Evolutionary conservation across 1,140 invertebrate genomes (phyloP).

Genomic region (Drosophila baimaii): DNA sequence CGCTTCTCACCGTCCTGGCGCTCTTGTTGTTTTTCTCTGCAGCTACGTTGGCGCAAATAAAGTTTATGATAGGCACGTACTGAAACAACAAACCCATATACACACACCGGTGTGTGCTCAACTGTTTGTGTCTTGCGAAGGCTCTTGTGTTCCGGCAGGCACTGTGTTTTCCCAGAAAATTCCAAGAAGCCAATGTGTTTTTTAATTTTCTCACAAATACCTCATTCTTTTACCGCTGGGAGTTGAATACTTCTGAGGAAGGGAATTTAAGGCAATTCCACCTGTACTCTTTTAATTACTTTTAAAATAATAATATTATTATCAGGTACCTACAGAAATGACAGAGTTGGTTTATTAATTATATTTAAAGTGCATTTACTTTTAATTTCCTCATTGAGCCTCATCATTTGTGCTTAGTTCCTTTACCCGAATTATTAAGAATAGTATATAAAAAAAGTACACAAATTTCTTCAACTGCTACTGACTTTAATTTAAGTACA

Average conservation of each 20-base stretch:
- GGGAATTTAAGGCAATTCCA: too few species aligned
- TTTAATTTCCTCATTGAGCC: too few species aligned
- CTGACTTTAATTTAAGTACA: conserved; percentile 40
- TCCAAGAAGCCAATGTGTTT: background rate
- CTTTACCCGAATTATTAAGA: too few species aligned
- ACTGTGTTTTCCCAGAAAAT: conserved; percentile 15
- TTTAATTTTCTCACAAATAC: conserved; percentile 22
- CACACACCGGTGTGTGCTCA: conserved; percentile 3
- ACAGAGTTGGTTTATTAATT: too few species aligned
- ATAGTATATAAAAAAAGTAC: too few species aligned
- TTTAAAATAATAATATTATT: background rate
- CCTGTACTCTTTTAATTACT: background rate
- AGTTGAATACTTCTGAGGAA: too few species aligned
- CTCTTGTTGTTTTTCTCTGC: conserved; percentile 14
- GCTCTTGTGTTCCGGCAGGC: conserved; percentile 15
- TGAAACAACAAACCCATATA: conserved; percentile 24
- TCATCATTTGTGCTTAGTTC: too few species aligned
- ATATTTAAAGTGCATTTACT: too few species aligned
- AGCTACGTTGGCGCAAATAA: conserved; percentile 65
- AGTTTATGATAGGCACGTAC: conserved; percentile 79
- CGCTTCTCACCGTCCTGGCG: conserved; percentile 5
- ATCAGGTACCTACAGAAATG: too few species aligned
- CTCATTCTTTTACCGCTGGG: background rate
- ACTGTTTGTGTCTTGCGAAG: conserved; percentile 15
- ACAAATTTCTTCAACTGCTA: background rate